Evolutionary conservation across 1,140 invertebrate genomes (phyloP), one percentile per base, ranked within the genome.

Genomic region (Pseudachorutes palmiensis): DNA sequence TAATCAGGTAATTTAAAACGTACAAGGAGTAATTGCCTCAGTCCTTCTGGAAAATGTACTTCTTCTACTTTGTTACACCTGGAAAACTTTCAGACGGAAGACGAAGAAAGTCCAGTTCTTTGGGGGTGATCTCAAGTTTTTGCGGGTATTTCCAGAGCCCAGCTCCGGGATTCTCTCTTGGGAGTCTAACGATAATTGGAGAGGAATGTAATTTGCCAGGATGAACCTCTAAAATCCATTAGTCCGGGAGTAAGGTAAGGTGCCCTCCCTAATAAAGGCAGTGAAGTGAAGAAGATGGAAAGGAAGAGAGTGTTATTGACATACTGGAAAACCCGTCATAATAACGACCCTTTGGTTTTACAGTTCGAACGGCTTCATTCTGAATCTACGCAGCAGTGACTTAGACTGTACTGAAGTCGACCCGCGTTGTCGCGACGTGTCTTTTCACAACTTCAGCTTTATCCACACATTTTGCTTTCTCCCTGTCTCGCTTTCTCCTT

Each of bases 361-460:
- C 58, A 55, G 64, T 63, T 49, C 64, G 65, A 69, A 69, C 68
- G 63, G 64, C 68, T 62, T 69, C 64, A 66, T 65, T 66, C 57
- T 45, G 66, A 67, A 67, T 67, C 62, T 30, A 28, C 58, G 55
- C 64, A 65, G 58, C 55, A 33, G 19, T 9, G 19, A 41, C 36
- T 41, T 5, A 19, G 36, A n/a, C n/a, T n/a, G n/a, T n/a, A n/a
- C n/a, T n/a, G n/a, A n/a, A n/a, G n/a, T n/a, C n/a, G n/a, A n/a
- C n/a, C n/a, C n/a, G n/a, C n/a, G n/a, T n/a, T n/a, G n/a, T n/a
- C n/a, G n/a, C n/a, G n/a, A n/a, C n/a, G n/a, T n/a, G n/a, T n/a
- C n/a, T n/a, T n/a, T n/a, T n/a, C n/a, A n/a, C n/a, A n/a, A n/a
- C n/a, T n/a, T n/a, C n/a, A n/a, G n/a, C n/a, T n/a, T n/a, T n/a